Base-by-base conservation (phyloP, 2,888 invertebrate genomes). In the Drosophila sordidula region DNA sequence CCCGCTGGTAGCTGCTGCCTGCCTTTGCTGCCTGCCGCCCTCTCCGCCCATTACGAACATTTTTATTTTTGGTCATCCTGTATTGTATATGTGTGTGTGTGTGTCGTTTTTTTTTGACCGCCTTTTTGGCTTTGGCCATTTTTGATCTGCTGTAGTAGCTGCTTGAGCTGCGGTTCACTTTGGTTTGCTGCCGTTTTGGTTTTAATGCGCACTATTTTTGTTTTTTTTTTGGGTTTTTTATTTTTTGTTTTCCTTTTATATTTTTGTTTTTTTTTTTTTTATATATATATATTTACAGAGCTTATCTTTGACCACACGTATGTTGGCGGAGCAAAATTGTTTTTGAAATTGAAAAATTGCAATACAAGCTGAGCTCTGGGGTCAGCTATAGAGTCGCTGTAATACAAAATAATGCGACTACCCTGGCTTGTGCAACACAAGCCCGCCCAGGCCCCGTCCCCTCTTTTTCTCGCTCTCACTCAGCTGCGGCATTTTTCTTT, bases 301-400 rank as follows among this genome's bases (percentile, higher is more conserved):
- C 87, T 87, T 87, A 87, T 87, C 89, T 89, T 89, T 89, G 89
- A 89, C 87, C 89, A 87, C 89, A 87, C 89, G 87, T 87, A 81
- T 89, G 88, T 85, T 89, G 89, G 89, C 76, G 70, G 80, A 85
- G 87, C 78, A 85, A 90, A 89, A 87, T 90, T 89, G 90, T 87
- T 90, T 90, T 87, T 90, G 90, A 87, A 87, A 87, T 87, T 90
- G 90, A 87, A 89, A 87, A 90, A 87, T 87, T 85, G 89, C 90
- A 89, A 76, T 85, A 79, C 86, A 87, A 87, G 87, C 89, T 87
- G 71, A 82, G 88, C 69, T 65, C 72, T 72, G 77, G 78, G 70
- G 73, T 66, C 75, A 74, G 78, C 64, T 52, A 77, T 72, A 72
- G 65, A 80, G 66, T 68, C 65, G 81, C 52, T 80, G 87, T 86